Evolutionary conservation across 2,888 invertebrate genomes (phyloP).

Genomic region (Lasiommata megera): DNA sequence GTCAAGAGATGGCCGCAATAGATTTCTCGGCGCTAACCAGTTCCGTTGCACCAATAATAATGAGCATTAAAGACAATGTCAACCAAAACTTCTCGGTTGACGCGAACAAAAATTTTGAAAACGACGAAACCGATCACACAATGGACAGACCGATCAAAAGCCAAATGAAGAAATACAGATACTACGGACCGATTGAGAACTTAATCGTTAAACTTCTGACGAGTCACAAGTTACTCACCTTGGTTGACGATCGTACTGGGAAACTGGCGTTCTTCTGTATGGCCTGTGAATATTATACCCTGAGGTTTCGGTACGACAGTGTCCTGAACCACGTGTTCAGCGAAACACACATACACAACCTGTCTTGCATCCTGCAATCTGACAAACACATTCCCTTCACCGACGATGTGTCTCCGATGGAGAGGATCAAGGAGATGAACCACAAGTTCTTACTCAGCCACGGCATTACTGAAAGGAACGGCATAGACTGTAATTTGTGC

Average conservation of each 20-base stretch:
- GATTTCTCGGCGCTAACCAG: slow-evolving; percentile 65
- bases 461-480: slow-evolving; percentile 46
- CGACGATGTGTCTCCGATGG: slow-evolving; percentile 51
- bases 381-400: slow-evolving; percentile 63
- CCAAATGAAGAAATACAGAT: slow-evolving; percentile 67
- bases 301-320: slow-evolving; percentile 72
- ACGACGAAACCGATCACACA: slow-evolving; percentile 61
- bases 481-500: slow-evolving; percentile 56
- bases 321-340: slow-evolving; percentile 73
- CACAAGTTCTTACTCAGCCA: slow-evolving; percentile 59
- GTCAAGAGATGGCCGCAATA: slow-evolving; percentile 50
- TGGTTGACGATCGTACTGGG: slow-evolving; percentile 71
- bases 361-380: slow-evolving; percentile 63
- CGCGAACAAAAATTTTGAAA: slow-evolving; percentile 67
- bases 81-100: slow-evolving; percentile 71
- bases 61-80: slow-evolving; percentile 76
- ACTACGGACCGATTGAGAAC: slow-evolving; percentile 71
- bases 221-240: slow-evolving; percentile 63
- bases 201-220: slow-evolving; percentile 58
- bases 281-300: slow-evolving; percentile 72
- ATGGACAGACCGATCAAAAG: slow-evolving; percentile 60
- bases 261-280: slow-evolving; percentile 75
- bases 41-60: slow-evolving; percentile 72
- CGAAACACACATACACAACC: slow-evolving; percentile 65
- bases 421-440: slow-evolving; percentile 66